Base-by-base conservation (phyloP, 1,140 invertebrate genomes). In the Hypsibius dujardini region DNA sequence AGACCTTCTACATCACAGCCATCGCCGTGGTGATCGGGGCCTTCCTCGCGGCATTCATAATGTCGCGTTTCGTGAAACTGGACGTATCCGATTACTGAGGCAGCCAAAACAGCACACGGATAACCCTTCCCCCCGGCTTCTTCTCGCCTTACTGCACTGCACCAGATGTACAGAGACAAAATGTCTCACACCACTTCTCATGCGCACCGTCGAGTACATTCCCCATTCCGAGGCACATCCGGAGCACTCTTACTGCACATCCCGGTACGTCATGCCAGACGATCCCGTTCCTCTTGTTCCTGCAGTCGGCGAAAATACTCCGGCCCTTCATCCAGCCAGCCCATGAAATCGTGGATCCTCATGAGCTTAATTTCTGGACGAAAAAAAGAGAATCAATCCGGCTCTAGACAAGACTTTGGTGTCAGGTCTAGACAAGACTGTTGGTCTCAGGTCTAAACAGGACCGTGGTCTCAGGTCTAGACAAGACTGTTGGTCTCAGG, bases 1-100 rank as follows among this genome's bases (percentile, higher is more conserved):
- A 97, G 78, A 88, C 88, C 69, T 97, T 94, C 83, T 96, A 96
- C 79, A 86, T 90, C 73, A 93, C 92, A 82, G 89, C 88, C 50
- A 81, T 86, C 70, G 87, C 86, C 76, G 87, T 96, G 81, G 87
- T 90, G 1, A 77, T 87, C 47, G 84, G 83, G 59, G 90, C 90
- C 28, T 81, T 94, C 76, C 71, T 93, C 62, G 78, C 88, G 72
- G 90, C 87, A 46, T 87, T 92, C 78, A 84, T 95, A 74, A 79
- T 92, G 70, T 95, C 92, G 50, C 84, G 87, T 78, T 93, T 88
- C 79, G 86, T 94, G 74, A 93, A 87, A 70, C 28, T 28, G 28
- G 28, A 28, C 28, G 28, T 28, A 28, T 28, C 28, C 28, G 28
- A 28, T 28, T 28, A 28, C 28, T 28, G 28, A 28, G 28, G 28